Percentiles rank a stretch among this genome's conserved stretches.
These are phyloP conservation scores for Arctopsyche grandis DNA, from an alignment of 1,140 invertebrate genomes.

Conservation along the genomic window DNA sequence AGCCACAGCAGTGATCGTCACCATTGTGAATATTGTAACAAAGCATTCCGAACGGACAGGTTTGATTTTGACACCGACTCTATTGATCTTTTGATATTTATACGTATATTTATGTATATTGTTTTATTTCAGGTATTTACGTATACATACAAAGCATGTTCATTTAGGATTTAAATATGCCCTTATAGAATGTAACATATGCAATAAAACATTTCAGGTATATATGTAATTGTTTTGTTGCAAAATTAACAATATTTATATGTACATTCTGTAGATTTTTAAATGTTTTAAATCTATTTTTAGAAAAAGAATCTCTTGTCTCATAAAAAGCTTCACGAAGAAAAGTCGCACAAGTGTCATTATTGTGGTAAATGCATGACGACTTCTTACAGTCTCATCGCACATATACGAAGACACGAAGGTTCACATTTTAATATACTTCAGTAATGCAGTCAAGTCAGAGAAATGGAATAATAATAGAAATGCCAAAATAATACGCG, in stretches of 20 bases:
- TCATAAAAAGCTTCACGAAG: constrained; percentile 51
- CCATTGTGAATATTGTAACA: constrained; percentile 47
- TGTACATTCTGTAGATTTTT: too few species aligned
- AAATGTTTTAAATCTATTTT: constrained; percentile 29
- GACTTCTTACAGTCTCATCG: constrained; percentile 51
- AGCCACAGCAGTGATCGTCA: constrained; percentile 41
- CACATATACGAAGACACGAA: constrained; percentile 53
- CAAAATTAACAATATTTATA: too few species aligned
- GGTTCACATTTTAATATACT: constrained; percentile 34
- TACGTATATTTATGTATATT: not conserved
- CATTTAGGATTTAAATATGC: constrained; percentile 51
- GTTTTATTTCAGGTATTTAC: constrained; percentile 49
- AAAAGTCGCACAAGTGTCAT: constrained; percentile 52
- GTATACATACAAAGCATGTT: constrained; percentile 53
- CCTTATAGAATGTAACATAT: constrained; percentile 50
- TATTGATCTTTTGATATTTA: not conserved
- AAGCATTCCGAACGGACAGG: constrained; percentile 52
- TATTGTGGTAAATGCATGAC: constrained; percentile 54
- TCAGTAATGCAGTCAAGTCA: too few species aligned
- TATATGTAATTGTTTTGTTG: not conserved
- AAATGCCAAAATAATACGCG: too few species aligned
- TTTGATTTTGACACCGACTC: not conserved
- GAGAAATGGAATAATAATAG: too few species aligned
- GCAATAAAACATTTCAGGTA: constrained; percentile 51
- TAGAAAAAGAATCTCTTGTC: constrained; percentile 52